Base-by-base conservation (phyloP, 2,888 invertebrate genomes). In the Cephalotes varians region DNA sequence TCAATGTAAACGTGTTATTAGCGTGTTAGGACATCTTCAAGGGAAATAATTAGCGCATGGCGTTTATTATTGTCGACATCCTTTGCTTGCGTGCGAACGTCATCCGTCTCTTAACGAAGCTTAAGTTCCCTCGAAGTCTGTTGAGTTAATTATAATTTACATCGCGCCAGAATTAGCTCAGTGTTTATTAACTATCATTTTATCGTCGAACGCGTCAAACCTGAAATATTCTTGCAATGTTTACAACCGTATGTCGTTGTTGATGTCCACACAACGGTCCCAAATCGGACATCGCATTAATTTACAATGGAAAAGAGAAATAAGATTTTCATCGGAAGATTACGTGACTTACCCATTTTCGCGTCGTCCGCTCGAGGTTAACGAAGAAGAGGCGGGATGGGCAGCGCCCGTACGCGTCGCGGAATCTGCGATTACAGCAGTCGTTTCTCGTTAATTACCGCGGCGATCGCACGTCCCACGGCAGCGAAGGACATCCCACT, bases 401-500 rank as follows among this genome's bases (percentile, higher is more conserved):
- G 40, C 77, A 56, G 77, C 34, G 77, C 77, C 77, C 77, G 76
- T 73, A 81, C 71, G 79, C 83, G 69, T 83, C 34, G 84, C 31
- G 62, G 73, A 85, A 85, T 83, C 71, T 69, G 62, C 84, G 85
- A 86, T 85, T 85, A 84, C 77, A 79, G 49, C 12, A n/a, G 44
- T 7, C 25, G 84, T 86, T 81, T 69, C 71, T 81, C 71, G 72
- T 86, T 85, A 90, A 90, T 91, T 87, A 87, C 67, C 67, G 64
- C 54, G 28, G 56, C 76, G 88, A 91, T 91, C 91, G 84, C 83
- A 76, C 69, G 84, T 84, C 72, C 72, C 65, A 83, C 73, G 58
- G 69, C 83, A 83, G 77, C 84, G 85, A 89, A 90, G 88, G 86
- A 86, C 91, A 91, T 91, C 88, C 89, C 87, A 91, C 87, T 81